Evolutionary conservation across 2,888 invertebrate genomes (phyloP), one percentile per base, ranked within the genome.

Genomic region (Morinoia aosen): DNA sequence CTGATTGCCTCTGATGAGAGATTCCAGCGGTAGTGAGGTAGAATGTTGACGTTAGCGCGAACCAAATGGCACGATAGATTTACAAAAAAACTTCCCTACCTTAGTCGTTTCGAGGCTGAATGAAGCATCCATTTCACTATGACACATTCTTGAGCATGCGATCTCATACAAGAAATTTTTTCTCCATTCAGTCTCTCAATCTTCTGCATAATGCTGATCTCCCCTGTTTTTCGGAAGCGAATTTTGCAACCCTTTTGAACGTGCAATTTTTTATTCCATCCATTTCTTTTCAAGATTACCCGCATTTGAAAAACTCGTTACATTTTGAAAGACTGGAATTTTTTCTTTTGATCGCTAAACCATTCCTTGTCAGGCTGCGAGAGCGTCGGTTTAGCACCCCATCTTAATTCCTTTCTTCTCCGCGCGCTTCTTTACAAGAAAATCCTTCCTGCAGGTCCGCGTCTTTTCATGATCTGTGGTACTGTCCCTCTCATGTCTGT

Each of bases 291-390:
- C 19, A 76, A 33, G 76, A 76, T 76, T 76, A 76, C 76, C 25
- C 33, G 76, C 76, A 76, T 76, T 33, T 76, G 76, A 16, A 76
- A 76, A 76, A 76, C 76, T 76, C 76, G 76, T 76, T 76, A 76
- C 76, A 76, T 19, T 76, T 76, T 76, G 76, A 76, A 76, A 76
- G 76, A 76, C 76, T 76, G 76, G 76, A 76, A 76, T 76, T 76
- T 76, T 76, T 76, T 76, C 76, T 76, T 76, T 76, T 25, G 76
- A 76, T 16, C 76, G 1, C 76, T 19, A 33, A 76, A 33, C 3
- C 76, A 76, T 76, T 76, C 25, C 8, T 76, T 76, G 76, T 76
- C 25, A 76, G 76, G 76, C 10, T 76, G 76, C 76, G 76, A 76
- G 76, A 76, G 76, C 76, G 19, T 76, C 33, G 33, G 76, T 76